Evolutionary conservation across 2,113 vertebrate genomes (phyloP).

Genomic region (Pterocles orientalis): DNA sequence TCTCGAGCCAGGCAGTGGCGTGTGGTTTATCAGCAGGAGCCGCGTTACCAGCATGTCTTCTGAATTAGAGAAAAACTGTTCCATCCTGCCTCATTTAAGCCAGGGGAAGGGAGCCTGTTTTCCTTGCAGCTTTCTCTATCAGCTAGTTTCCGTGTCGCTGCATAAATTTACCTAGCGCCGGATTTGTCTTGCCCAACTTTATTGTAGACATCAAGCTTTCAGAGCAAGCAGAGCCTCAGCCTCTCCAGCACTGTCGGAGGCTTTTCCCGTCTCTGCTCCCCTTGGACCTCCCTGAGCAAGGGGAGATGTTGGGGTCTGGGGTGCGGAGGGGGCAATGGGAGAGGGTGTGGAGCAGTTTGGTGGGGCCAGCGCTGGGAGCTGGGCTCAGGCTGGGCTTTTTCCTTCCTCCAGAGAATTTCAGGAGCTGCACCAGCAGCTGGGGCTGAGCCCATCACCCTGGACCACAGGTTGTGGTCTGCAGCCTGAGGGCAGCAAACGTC

Average conservation of each 20-base stretch:
- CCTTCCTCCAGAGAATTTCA: neutral
- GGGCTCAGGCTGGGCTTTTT: neutral
- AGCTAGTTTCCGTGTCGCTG: neutral
- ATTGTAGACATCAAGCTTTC: neutral
- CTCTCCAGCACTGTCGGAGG: neutral
- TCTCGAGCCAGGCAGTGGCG: neutral
- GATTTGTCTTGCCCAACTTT: neutral
- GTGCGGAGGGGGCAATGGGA: neutral
- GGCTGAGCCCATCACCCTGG: neutral
- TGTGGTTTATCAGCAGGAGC: neutral
- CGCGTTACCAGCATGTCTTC: neutral
- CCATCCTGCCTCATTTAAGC: neutral
- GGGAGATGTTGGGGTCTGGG: too few relatives aligned
- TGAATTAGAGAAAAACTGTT: neutral
- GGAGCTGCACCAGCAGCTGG: neutral
- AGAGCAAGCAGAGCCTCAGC: neutral
- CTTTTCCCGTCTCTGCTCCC: neutral
- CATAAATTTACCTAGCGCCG: neutral
- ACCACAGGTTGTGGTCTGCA: neutral
- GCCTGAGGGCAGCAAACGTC: neutral
- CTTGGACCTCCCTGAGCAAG: neutral
- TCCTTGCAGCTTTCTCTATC: neutral
- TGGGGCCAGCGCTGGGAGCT: neutral
- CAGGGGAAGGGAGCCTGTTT: neutral
- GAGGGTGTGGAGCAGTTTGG: accelerated